These are phyloP conservation scores for Aphrophora alni DNA, from an alignment of 2,888 invertebrate species.

Conservation along the genomic window DNA sequence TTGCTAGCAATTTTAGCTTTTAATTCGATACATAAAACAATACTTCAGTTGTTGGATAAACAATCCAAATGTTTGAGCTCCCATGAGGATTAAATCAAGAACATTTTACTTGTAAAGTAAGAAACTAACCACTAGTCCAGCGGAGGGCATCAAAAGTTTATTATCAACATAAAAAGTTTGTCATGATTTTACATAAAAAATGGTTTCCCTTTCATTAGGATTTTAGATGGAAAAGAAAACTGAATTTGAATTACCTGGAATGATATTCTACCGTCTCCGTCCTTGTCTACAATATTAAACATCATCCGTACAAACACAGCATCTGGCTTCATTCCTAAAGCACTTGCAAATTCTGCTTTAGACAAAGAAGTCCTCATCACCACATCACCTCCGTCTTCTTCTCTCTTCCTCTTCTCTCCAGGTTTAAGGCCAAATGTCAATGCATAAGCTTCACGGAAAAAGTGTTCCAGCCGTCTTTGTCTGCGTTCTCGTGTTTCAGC, in stretches of 20 bases:
- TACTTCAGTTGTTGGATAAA: too few species aligned
- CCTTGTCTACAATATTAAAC: slow-evolving; percentile 97
- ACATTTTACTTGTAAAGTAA: too few species aligned
- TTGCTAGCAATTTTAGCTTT: too few species aligned
- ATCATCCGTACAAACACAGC: slow-evolving; percentile 96
- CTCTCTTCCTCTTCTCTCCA: slow-evolving; percentile 77
- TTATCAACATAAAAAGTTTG: too few species aligned
- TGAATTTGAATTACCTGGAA: slow-evolving; percentile 90
- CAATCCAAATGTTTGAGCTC: too few species aligned
- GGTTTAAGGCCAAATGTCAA: slow-evolving; percentile 89
- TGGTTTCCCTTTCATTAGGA: too few species aligned
- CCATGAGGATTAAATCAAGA: too few species aligned
- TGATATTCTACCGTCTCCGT: slow-evolving; percentile 90
- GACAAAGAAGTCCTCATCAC: slow-evolving; percentile 93
- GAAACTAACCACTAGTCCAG: too few species aligned
- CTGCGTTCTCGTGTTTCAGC: slow-evolving; percentile 93
- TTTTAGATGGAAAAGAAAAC: too few species aligned
- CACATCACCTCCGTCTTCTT: slow-evolving; percentile 56
- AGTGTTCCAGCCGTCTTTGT: slow-evolving; percentile 90
- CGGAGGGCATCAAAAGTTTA: too few species aligned
- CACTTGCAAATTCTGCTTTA: slow-evolving; percentile 92
- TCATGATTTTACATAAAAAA: too few species aligned
- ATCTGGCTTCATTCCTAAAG: slow-evolving; percentile 93
- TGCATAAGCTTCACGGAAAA: slow-evolving; percentile 95
- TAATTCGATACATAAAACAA: too few species aligned